Evolutionary conservation across 2,797 vertebrate genomes (phyloP), one percentile per base, ranked within the genome.

Genomic region (Lagocephalus sceleratus): DNA sequence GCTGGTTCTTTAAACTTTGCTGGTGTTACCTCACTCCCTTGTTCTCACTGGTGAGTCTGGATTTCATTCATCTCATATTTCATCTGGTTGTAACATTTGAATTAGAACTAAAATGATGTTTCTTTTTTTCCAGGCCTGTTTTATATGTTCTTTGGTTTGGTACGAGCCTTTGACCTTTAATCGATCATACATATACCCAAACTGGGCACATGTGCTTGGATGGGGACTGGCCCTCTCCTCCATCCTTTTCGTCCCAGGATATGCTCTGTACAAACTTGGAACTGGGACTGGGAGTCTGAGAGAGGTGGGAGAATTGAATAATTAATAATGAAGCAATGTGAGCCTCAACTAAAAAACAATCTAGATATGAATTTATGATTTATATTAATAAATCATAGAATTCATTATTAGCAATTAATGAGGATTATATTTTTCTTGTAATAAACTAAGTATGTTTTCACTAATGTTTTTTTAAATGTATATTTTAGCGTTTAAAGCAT

Each of bases 21-120:
- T 95, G 94, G 94, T 89, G 81, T 14, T 93, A 88, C 51, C 81
- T 95, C 69, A 95, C 93, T 0, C 94, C 94, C 5, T 60, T 93
- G 29, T 73, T 93, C 38, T 91, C 90, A 41, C 59, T 94, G 87
- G 94, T 94, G 72, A 91, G 90, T 57, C 3, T 2, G 1, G 1
- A 3, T 23, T 35, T 62, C n/a, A 9, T 35, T 3, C 46, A 15
- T 5, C 3, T 20, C 15, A 1, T 21, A 47, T 46, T 6, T 2
- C 39, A 1, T 29, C 6, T 3, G 16, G 2, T 44, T 19, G 12
- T 32, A 52, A 41, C 32, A 16, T 20, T 4, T 2, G 7, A 5
- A 55, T 2, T 23, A 23, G 23, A 3, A 25, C 25, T 11, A 29
- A 29, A 21, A 38, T 12, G 4, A 23, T 3, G 21, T 59, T 0